These are phyloP conservation scores for Aurelia sp. DNA, from an alignment of 30 jellyfish, hydroid and myxozoan genomes.

Conservation along the genomic window DNA sequence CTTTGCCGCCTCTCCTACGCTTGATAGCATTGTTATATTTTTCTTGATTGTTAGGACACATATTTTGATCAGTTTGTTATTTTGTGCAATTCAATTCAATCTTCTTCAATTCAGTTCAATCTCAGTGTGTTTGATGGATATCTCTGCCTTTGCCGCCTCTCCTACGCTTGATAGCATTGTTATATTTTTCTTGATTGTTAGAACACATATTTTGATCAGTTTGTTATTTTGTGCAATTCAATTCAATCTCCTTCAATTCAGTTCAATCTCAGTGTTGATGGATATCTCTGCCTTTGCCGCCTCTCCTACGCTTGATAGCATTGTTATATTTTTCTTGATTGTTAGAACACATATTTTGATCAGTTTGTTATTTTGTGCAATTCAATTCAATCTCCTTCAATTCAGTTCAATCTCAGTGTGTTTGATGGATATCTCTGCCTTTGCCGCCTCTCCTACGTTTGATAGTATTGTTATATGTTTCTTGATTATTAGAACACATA, in stretches of 20 bases:
- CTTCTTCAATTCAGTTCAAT: too few relatives aligned
- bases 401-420: background rate
- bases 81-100: too few relatives aligned
- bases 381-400: too few relatives aligned
- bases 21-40: too few relatives aligned
- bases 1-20: too few relatives aligned
- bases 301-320: background rate
- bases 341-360: too few relatives aligned
- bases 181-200: constrained; percentile 3
- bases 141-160: constrained; percentile 61
- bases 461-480: background rate
- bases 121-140: constrained; percentile 49
- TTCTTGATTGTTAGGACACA: too few relatives aligned
- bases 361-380: too few relatives aligned
- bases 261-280: constrained; percentile 21
- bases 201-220: background rate
- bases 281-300: constrained; percentile 49
- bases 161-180: background rate
- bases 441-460: constrained; percentile 47
- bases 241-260: too few relatives aligned
- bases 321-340: background rate
- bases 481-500: constrained; percentile 29
- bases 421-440: constrained; percentile 55
- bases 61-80: too few relatives aligned
- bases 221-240: too few relatives aligned